A percentile compares a stretch with the other conserved stretches of the same genome.
These are phyloP conservation scores for Sarcoramphus papa DNA, from an alignment of 2,797 vertebrate genomes.

Conservation along the genomic window DNA sequence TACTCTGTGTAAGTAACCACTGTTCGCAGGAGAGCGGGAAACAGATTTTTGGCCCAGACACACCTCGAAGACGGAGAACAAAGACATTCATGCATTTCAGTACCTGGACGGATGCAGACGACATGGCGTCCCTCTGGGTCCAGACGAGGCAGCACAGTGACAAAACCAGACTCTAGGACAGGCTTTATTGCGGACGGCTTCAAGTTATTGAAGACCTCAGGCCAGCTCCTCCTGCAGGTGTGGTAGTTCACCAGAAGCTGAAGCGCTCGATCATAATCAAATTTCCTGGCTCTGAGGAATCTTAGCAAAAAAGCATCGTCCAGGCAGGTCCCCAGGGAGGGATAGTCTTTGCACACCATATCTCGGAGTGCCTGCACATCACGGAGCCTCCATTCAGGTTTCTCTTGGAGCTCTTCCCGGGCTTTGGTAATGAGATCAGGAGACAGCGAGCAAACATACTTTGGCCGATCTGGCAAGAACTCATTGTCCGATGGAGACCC, in stretches of 20 bases:
- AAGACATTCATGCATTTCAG: background rate
- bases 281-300: conserved; percentile 96
- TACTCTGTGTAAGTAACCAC: background rate
- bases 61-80: fast-evolving
- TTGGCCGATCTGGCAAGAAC: conserved; percentile 75
- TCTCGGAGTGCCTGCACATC: conserved; percentile 95
- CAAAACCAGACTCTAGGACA: conserved; percentile 91
- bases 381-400: conserved; percentile 94
- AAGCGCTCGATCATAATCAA: conserved; percentile 93
- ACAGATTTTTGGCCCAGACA: background rate
- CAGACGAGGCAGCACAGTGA: conserved; percentile 87
- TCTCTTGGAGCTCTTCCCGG: conserved; percentile 95
- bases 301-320: conserved; percentile 93
- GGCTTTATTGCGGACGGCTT: conserved; percentile 89
- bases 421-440: conserved; percentile 92
- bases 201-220: conserved; percentile 92
- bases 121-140: conserved; percentile 89
- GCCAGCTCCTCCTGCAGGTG: conserved; percentile 89
- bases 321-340: conserved; percentile 86
- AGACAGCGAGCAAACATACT: conserved; percentile 88
- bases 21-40: background rate
- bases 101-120: conserved; percentile 93
- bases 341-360: conserved; percentile 95
- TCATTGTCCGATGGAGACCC: conserved; percentile 73
- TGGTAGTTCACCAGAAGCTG: conserved; percentile 97